Evolutionary conservation across 1,140 invertebrate species (phyloP).

Genomic region (Drosophila nebulosa): DNA sequence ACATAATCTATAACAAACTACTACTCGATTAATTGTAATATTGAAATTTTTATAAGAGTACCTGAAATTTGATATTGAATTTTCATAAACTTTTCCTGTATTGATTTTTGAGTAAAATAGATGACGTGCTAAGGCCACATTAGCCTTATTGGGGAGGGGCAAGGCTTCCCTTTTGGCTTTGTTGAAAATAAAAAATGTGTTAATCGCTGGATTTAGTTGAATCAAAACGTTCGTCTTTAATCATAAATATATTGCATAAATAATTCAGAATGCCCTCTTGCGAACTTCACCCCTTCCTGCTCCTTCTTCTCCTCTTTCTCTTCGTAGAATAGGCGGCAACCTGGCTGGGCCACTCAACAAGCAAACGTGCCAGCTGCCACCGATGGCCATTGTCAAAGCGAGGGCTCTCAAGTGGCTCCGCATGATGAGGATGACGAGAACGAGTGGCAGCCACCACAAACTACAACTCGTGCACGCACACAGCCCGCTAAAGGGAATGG

Average conservation of each 20-base stretch:
- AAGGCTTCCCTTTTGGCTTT: constrained; percentile 5
- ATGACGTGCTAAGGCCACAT: constrained; percentile 52
- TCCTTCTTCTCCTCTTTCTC: background rate
- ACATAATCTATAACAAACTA: no score
- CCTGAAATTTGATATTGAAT: no score
- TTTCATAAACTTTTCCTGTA: background rate
- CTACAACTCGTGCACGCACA: constrained; percentile 74
- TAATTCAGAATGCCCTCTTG: constrained; percentile 2
- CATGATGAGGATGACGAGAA: constrained; percentile 15
- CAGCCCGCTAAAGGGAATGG: constrained; percentile 7
- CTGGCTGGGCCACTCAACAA: constrained; percentile 50
- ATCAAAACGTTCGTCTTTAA: constrained; percentile 64
- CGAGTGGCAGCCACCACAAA: constrained; percentile 62
- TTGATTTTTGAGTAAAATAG: constrained; percentile 17
- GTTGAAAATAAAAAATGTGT: constrained; percentile 62
- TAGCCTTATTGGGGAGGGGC: constrained; percentile 1
- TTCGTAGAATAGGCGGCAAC: background rate
- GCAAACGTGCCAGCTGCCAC: constrained; percentile 72
- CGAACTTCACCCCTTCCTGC: no score
- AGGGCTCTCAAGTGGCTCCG: constrained; percentile 50
- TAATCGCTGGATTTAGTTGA: constrained; percentile 63
- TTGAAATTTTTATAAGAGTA: no score
- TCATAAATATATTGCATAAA: constrained; percentile 52
- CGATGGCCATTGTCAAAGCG: constrained; percentile 60
- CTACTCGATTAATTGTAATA: no score